phyloP scores from a whole-genome alignment of 2,888 invertebrate species.

The Luffia ferchaultella region DNA sequence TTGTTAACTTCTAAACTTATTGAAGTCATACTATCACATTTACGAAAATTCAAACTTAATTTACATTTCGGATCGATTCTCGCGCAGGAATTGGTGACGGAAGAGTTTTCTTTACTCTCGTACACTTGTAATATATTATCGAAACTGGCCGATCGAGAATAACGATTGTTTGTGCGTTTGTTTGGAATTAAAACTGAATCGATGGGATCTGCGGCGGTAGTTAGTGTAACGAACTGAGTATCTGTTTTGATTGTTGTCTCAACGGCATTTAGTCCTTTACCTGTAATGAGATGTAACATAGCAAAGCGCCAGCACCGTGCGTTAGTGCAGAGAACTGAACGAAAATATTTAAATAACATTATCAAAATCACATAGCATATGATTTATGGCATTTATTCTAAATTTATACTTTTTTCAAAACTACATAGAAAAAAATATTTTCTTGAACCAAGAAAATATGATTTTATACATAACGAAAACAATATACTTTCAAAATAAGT shows the following conservation, averaged over 20 bases:
- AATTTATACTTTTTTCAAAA: no score
- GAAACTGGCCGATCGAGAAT: constrained; percentile 37
- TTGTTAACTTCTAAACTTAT: constrained; percentile 18
- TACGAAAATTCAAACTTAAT: constrained; percentile 27
- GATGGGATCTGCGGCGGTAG: background rate
- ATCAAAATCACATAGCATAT: no score
- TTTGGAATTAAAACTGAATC: constrained; percentile 20
- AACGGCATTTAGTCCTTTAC: background rate
- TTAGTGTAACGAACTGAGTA: no score
- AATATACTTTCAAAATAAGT: no score
- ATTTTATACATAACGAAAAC: no score
- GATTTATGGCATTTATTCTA: no score
- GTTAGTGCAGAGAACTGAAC: no score
- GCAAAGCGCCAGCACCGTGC: background rate
- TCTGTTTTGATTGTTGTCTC: background rate
- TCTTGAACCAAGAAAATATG: no score
- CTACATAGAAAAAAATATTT: no score
- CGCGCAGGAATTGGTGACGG: constrained; percentile 11
- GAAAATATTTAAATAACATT: no score
- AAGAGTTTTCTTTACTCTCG: constrained; percentile 18
- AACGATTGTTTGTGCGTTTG: constrained; percentile 34
- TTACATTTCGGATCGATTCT: constrained; percentile 41
- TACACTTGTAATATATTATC: constrained; percentile 32
- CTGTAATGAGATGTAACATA: background rate
- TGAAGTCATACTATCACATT: constrained; percentile 19